Percentiles rank a stretch among this genome's conserved stretches.
These are phyloP conservation scores for Neolamprologus longior DNA, from an alignment of 2,113 vertebrate species.

Conservation along the genomic window DNA sequence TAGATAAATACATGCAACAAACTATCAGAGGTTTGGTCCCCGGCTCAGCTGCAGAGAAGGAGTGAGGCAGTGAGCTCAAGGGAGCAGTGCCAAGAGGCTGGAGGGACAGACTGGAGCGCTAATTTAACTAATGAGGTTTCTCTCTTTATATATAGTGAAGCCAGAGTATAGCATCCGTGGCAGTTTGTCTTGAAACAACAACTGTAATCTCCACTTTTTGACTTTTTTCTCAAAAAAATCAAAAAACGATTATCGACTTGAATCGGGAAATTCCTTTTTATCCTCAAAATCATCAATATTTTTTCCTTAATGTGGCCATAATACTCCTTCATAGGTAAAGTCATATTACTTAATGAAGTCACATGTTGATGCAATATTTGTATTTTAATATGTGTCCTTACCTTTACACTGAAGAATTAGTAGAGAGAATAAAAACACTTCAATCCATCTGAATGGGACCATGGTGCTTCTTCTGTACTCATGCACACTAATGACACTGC, in stretches of 20 bases:
- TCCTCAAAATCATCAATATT: background rate
- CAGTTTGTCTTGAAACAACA: background rate
- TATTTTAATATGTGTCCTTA: background rate
- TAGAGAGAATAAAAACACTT: background rate
- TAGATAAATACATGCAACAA: background rate
- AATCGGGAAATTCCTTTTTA: background rate
- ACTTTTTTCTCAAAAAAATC: background rate
- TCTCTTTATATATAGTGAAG: background rate
- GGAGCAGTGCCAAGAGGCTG: background rate
- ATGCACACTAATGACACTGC: background rate
- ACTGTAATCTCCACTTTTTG: background rate
- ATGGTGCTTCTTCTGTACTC: background rate
- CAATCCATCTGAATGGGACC: background rate
- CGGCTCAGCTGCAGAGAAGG: background rate
- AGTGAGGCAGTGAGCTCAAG: background rate
- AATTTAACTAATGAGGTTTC: background rate
- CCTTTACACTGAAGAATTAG: background rate
- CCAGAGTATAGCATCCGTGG: background rate
- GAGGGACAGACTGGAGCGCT: background rate
- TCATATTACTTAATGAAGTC: background rate
- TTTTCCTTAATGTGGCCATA: background rate
- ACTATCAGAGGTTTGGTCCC: accelerated
- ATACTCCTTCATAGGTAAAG: background rate
- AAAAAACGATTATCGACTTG: accelerated
- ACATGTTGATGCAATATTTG: background rate